These are phyloP conservation scores for Eudyptes chrysolophus DNA, from an alignment of 2,113 vertebrate species.

Conservation along the genomic window DNA sequence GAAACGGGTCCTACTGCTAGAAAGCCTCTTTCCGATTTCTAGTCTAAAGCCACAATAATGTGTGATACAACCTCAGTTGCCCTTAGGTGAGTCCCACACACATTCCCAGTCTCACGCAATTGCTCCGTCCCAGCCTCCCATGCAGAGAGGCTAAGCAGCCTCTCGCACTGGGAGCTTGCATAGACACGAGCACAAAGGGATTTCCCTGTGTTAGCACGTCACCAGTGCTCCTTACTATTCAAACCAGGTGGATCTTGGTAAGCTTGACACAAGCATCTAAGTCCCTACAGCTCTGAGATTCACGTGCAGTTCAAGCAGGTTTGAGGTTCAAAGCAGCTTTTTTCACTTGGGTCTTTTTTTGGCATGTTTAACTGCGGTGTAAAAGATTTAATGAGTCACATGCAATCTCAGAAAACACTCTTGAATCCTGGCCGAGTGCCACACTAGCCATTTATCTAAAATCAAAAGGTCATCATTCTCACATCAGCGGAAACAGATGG, in stretches of 20 bases:
- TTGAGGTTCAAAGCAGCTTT: background rate
- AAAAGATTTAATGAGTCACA: slow-evolving; percentile 25
- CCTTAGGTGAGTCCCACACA: background rate
- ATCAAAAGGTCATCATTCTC: slow-evolving; percentile 6
- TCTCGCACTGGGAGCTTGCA: background rate
- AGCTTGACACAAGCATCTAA: background rate
- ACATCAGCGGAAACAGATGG: background rate
- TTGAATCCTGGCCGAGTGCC: background rate
- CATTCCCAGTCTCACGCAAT: background rate
- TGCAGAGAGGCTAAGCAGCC: background rate
- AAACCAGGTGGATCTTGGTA: background rate
- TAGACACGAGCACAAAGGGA: background rate
- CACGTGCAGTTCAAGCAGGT: background rate
- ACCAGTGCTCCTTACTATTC: background rate
- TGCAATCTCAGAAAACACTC: slow-evolving; percentile 3
- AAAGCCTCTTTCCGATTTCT: background rate
- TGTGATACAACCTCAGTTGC: accelerated
- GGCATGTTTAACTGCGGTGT: background rate
- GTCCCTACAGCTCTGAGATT: background rate
- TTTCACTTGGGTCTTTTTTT: background rate
- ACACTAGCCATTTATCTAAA: slow-evolving; percentile 28
- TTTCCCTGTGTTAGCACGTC: background rate
- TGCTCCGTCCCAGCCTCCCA: background rate
- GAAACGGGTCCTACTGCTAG: background rate
- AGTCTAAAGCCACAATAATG: background rate